Evolutionary conservation across 23 tunicate genomes (phyloP).

Genomic region (Halocynthia aurantium): DNA sequence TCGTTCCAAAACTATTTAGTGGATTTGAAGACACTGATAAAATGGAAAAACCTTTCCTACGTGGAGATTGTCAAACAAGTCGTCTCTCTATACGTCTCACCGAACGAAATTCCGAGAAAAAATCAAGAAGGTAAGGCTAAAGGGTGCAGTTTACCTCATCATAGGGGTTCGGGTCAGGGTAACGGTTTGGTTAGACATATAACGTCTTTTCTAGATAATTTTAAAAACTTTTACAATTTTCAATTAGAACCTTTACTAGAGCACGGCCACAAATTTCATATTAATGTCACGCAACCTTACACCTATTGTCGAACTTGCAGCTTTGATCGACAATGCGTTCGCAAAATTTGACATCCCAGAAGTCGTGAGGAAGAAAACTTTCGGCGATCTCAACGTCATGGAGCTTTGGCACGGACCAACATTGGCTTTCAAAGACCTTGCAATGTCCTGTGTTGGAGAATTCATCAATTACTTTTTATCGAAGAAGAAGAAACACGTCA

Average conservation of each 20-base stretch:
- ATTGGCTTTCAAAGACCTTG: conserved; percentile 79
- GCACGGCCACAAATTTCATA: background rate
- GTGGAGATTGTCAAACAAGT: conserved; percentile 50
- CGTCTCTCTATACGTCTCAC: conserved; percentile 28
- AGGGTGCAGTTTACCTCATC: background rate
- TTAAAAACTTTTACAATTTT: conserved; percentile 3
- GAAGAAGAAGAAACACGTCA: conserved; percentile 45
- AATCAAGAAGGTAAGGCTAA: conserved; percentile 29
- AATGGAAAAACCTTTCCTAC: conserved; percentile 63
- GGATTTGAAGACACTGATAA: conserved; percentile 19
- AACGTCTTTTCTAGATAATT: background rate
- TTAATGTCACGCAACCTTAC: background rate
- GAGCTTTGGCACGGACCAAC: conserved; percentile 85
- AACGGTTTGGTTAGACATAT: background rate
- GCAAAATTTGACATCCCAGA: conserved; percentile 46
- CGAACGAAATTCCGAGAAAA: conserved; percentile 36
- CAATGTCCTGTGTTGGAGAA: conserved; percentile 54
- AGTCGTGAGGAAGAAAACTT: conserved; percentile 26
- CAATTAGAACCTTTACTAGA: background rate
- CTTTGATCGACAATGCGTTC: conserved; percentile 41
- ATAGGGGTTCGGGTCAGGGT: background rate
- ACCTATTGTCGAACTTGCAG: conserved; percentile 3
- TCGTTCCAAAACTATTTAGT: background rate
- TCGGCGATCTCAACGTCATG: conserved; percentile 44
- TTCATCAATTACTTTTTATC: conserved; percentile 45